These are phyloP conservation scores for Cossypha caffra DNA, from an alignment of 2,797 vertebrate genomes.

Conservation along the genomic window DNA sequence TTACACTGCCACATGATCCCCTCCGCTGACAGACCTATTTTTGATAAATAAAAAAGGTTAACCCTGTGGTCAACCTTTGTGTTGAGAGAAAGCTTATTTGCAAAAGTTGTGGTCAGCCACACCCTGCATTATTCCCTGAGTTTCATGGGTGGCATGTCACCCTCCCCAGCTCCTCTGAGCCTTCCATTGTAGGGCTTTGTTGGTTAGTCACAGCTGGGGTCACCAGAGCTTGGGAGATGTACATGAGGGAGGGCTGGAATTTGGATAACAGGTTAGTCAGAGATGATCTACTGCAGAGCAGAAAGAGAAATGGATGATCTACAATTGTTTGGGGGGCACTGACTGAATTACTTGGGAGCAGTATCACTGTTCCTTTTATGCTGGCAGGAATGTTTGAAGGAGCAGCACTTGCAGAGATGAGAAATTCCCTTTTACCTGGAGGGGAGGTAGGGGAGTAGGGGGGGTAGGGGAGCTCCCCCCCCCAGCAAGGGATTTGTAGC, in stretches of 20 bases:
- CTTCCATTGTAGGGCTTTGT: background rate
- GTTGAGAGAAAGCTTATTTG: background rate
- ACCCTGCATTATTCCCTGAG: background rate
- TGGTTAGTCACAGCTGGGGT: background rate
- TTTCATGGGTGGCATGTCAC: rapidly evolving
- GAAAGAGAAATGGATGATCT: background rate
- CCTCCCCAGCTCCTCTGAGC: background rate
- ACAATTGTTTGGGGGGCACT: rapidly evolving
- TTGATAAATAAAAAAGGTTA: no score
- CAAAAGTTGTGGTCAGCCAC: background rate
- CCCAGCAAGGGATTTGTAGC: background rate
- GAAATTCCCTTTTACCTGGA: background rate
- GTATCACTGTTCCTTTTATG: background rate
- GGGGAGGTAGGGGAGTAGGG: background rate
- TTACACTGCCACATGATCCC: background rate
- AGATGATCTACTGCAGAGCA: background rate
- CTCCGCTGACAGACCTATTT: background rate
- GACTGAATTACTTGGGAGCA: background rate
- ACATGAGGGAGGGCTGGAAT: background rate
- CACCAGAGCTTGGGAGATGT: rapidly evolving
- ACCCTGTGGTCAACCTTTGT: background rate
- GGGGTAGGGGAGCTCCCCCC: no score
- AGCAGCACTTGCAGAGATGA: background rate
- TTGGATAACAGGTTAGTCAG: background rate
- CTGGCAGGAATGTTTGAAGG: background rate